Conservation (phyloP, 1,140 invertebrate species). For the Drosophila watanabei region DNA sequence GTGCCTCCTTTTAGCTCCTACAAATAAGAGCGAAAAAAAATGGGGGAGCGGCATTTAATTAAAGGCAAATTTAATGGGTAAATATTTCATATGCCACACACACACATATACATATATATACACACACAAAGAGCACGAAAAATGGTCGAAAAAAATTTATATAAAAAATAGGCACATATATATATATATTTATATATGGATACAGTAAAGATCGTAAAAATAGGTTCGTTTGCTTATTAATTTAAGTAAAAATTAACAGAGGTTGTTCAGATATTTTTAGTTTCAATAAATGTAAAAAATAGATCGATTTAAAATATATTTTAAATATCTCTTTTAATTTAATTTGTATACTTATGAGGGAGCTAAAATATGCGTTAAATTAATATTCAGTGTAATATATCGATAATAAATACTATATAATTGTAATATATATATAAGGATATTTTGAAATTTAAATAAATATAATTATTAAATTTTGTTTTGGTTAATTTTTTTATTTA, state of each 20-base stretch:
- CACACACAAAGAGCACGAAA: slow-evolving; percentile 22
- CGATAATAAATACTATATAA: too few relatives aligned
- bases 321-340: too few relatives aligned
- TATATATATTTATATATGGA: slow-evolving; percentile 3
- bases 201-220: slow-evolving; percentile 4
- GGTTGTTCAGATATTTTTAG: too few relatives aligned
- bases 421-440: too few relatives aligned
- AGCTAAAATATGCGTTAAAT: too few relatives aligned
- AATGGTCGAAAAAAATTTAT: slow-evolving; percentile 30
- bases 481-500: too few relatives aligned
- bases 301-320: too few relatives aligned
- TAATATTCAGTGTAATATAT: too few relatives aligned
- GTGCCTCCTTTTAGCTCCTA: background rate
- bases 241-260: background rate
- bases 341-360: too few relatives aligned
- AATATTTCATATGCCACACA: slow-evolving; percentile 73
- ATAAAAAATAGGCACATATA: slow-evolving; percentile 24
- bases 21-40: slow-evolving; percentile 30
- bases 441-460: too few relatives aligned
- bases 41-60: slow-evolving; percentile 69
- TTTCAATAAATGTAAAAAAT: too few relatives aligned
- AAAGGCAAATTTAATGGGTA: slow-evolving; percentile 84
- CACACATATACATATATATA: background rate
- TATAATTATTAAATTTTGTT: too few relatives aligned
- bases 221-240: background rate